phyloP scores from a whole-genome alignment of 2,797 vertebrate genomes.

The Geotrypetes seraphini region DNA sequence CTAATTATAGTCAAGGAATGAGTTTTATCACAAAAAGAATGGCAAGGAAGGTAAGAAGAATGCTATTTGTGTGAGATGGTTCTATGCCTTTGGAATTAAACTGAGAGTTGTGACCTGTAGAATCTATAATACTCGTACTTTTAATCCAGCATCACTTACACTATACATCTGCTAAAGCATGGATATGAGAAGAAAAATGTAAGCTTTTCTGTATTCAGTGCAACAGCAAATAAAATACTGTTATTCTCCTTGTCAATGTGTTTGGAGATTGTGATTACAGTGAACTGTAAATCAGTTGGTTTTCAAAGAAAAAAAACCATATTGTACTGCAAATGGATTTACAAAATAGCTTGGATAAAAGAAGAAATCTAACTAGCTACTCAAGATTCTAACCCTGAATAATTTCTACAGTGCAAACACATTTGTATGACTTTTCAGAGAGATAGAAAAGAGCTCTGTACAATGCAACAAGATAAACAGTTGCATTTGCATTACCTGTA shows the following conservation, averaged over 20 bases:
- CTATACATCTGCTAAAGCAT: not conserved
- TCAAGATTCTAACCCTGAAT: no score
- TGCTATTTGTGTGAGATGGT: not conserved
- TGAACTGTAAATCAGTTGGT: not conserved
- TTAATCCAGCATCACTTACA: not conserved
- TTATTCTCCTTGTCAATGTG: not conserved
- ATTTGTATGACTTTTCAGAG: no score
- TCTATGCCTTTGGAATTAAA: not conserved
- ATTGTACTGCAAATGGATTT: no score
- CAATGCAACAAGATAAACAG: no score
- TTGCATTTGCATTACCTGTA: no score
- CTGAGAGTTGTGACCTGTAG: not conserved
- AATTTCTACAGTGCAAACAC: no score
- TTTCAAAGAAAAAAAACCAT: no score
- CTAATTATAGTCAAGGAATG: not conserved
- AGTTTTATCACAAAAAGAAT: no score
- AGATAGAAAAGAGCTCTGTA: no score
- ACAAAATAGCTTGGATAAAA: no score
- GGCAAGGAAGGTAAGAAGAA: not conserved
- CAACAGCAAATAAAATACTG: not conserved
- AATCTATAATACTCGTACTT: not conserved
- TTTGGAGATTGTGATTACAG: not conserved
- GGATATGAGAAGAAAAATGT: not conserved
- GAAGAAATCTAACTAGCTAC: no score
- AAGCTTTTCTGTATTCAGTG: not conserved